Conservation (phyloP, 1,140 invertebrate species). For the Scaptomyza graminum region DNA sequence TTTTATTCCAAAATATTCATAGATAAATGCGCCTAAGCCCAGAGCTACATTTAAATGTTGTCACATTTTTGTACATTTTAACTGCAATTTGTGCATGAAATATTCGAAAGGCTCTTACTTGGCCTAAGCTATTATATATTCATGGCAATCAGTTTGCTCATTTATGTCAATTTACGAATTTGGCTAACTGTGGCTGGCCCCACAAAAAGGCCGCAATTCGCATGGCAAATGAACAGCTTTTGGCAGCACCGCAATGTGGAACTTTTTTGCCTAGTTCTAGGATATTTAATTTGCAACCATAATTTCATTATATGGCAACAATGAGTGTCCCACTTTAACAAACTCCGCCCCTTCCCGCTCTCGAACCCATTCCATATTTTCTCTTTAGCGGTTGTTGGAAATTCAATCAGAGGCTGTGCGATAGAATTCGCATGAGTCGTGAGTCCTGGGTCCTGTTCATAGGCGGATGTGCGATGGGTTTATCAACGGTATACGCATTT, state of each 20-base stretch:
- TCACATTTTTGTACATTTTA: background rate
- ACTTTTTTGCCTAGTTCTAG: conserved; percentile 11
- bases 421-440: background rate
- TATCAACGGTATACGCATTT: conserved; percentile 78
- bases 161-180: conserved; percentile 20
- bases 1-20: too few species aligned
- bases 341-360: too few species aligned
- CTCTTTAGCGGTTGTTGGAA: conserved; percentile 56
- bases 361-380: background rate
- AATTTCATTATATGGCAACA: conserved; percentile 65
- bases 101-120: background rate
- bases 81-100: background rate
- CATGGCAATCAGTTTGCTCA: conserved; percentile 36
- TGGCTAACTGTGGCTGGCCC: conserved; percentile 12
- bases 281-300: conserved; percentile 75
- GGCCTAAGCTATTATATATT: background rate
- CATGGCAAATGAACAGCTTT: conserved; percentile 6
- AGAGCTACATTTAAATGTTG: too few species aligned
- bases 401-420: conserved; percentile 61
- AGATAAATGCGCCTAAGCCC: too few species aligned
- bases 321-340: conserved; percentile 9
- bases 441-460: conserved; percentile 1
- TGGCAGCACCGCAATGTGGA: background rate
- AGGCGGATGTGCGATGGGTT: conserved; percentile 43
- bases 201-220: conserved; percentile 5